A percentile compares a stretch with the other conserved stretches of the same genome.
Conservation (phyloP, 2,797 vertebrate genomes). For the Sebastes cheni region DNA sequence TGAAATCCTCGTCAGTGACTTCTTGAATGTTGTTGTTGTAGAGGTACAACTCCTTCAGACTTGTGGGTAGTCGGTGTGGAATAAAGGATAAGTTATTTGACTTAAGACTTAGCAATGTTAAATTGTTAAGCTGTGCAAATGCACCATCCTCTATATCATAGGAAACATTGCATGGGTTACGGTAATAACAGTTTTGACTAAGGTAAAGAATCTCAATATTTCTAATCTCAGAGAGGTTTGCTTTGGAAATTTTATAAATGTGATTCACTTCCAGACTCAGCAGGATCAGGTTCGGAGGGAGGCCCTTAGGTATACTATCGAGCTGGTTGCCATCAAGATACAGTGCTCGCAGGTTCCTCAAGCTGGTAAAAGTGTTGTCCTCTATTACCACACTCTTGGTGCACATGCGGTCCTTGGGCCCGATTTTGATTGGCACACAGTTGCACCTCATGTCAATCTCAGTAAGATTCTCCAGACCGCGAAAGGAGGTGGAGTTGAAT, state of each 20-base stretch:
- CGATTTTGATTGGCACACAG: slow-evolving; percentile 89
- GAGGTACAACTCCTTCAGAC: slow-evolving; percentile 89
- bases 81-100: slow-evolving; percentile 90
- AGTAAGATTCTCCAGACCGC: slow-evolving; percentile 81
- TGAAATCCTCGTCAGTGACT: slow-evolving; percentile 84
- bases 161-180: slow-evolving; percentile 92
- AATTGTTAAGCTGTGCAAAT: slow-evolving; percentile 83
- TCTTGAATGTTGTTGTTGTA: slow-evolving; percentile 90
- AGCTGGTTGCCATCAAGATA: slow-evolving; percentile 96
- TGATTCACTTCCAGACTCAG: slow-evolving; percentile 94
- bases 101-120: slow-evolving; percentile 90
- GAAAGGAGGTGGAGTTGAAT: slow-evolving; percentile 85
- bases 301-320: slow-evolving; percentile 83
- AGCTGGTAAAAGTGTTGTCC: slow-evolving; percentile 81
- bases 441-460: slow-evolving; percentile 97
- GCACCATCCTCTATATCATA: slow-evolving; percentile 86
- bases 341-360: slow-evolving; percentile 85
- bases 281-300: slow-evolving; percentile 85
- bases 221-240: slow-evolving; percentile 84
- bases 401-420: slow-evolving; percentile 89
- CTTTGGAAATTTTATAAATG: slow-evolving; percentile 83
- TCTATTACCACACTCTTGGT: slow-evolving; percentile 72
- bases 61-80: slow-evolving; percentile 83
- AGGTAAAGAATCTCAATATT: slow-evolving; percentile 88
- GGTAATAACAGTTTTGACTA: slow-evolving; percentile 95